Base-by-base conservation (phyloP, 1,140 invertebrate species). In the Papilio xuthus region DNA sequence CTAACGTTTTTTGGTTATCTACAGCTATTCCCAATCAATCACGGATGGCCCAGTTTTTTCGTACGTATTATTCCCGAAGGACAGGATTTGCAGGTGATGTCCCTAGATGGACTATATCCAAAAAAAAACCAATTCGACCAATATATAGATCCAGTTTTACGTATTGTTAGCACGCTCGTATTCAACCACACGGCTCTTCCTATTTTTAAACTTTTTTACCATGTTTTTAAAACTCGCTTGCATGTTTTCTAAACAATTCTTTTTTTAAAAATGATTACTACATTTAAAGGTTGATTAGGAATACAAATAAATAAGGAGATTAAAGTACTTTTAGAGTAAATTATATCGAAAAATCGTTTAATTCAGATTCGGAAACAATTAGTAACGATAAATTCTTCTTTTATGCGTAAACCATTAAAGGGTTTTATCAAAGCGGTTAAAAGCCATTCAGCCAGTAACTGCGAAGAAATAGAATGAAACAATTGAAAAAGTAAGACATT, bases 1-100 rank as follows among this genome's bases (percentile, higher is more conserved):
- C 84, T 88, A 81, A 88, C 86, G 90, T 90, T 90, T 89, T 89
- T 89, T 84, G 84, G 71, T 82, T 81, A 84, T 86, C 87, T 85
- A 83, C 81, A 84, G 83, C 80, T 80, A 80, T 82, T 85, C 83
- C 85, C 86, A 89, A 93, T 93, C 90, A 92, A 92, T 92, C 91
- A 92, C 90, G 41, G 79, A 75, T 77, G 83, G 79, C 83, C 83
- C 86, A 84, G 81, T 86, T 90, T 91, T 91, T 90, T 89, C 86
- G 84, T 85, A 86, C 80, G 85, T 85, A 89, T 86, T 86, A 84
- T 83, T 86, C 90, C 87, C 90, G 56, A 37, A 82, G 83, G 86
- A 85, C 67, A 78, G 79, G 84, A 77, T 69, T 83, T 86, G 80
- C 80, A 81, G 79, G 69, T 70, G 69, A 70, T 70, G 32, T 70